phyloP scores from a whole-genome alignment of 2,797 vertebrate species.

The Manis pentadactyla region DNA sequence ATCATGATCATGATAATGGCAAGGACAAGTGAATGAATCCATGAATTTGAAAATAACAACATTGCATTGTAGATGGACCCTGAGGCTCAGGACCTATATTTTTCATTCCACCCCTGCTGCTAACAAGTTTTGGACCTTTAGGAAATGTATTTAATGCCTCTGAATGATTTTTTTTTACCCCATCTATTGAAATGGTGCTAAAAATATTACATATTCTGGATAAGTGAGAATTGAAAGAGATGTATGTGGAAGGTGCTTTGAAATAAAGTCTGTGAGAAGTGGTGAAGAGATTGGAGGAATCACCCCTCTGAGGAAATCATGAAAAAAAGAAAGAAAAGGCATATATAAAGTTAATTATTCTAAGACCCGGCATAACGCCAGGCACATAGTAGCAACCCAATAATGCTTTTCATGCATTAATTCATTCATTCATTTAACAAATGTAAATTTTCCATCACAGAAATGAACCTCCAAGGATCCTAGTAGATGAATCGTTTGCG shows the following conservation, averaged over 20 bases:
- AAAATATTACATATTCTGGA: slow-evolving; percentile 63
- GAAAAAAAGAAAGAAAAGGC: neutral
- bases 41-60: neutral
- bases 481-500: neutral
- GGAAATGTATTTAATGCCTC: slow-evolving; percentile 39
- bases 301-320: neutral
- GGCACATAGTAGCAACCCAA: neutral
- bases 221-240: slow-evolving; percentile 48
- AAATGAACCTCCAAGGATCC: neutral
- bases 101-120: neutral
- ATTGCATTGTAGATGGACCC: neutral
- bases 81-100: neutral
- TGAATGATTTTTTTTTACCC: neutral
- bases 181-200: slow-evolving; percentile 55
- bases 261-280: slow-evolving; percentile 59
- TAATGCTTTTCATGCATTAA: neutral
- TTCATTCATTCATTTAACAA: neutral
- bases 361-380: neutral
- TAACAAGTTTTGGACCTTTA: slow-evolving; percentile 46
- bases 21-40: neutral
- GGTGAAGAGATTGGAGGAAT: neutral
- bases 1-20: neutral
- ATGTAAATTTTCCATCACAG: neutral
- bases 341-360: neutral
- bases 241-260: slow-evolving; percentile 38